A percentile compares a stretch with the other conserved stretches of the same genome.
Evolutionary conservation across 2,797 vertebrate species (phyloP).

Genomic region (Somateria mollissima): DNA sequence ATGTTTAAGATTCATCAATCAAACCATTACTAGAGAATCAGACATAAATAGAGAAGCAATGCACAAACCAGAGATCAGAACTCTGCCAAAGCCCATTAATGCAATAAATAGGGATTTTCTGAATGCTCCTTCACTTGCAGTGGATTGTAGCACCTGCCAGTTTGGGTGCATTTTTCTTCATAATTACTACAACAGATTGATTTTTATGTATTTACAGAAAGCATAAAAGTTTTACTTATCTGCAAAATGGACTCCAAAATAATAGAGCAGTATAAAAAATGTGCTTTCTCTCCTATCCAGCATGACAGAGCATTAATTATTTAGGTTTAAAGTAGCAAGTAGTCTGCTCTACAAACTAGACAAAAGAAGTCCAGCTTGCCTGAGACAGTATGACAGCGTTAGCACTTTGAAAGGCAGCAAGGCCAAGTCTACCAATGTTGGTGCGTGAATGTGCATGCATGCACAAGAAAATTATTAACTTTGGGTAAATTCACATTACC

Average conservation of each 20-base stretch:
- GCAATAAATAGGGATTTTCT: background rate
- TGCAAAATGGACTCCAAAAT: background rate
- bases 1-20: background rate
- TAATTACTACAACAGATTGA: background rate
- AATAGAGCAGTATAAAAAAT: background rate
- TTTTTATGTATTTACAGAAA: background rate
- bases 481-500: background rate
- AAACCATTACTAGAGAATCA: background rate
- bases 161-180: background rate
- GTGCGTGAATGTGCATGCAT: fast-evolving
- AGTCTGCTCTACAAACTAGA: background rate
- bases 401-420: background rate
- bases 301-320: background rate
- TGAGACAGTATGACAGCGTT: background rate
- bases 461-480: background rate
- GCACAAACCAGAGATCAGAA: background rate
- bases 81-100: background rate
- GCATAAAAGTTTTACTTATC: background rate
- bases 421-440: background rate
- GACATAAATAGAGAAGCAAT: background rate
- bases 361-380: background rate
- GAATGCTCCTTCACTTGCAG: background rate
- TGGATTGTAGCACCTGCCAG: background rate
- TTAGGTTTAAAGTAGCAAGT: background rate
- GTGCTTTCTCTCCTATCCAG: background rate